Base-by-base conservation (phyloP, 1,140 invertebrate species). In the Drosophila oshimai region DNA sequence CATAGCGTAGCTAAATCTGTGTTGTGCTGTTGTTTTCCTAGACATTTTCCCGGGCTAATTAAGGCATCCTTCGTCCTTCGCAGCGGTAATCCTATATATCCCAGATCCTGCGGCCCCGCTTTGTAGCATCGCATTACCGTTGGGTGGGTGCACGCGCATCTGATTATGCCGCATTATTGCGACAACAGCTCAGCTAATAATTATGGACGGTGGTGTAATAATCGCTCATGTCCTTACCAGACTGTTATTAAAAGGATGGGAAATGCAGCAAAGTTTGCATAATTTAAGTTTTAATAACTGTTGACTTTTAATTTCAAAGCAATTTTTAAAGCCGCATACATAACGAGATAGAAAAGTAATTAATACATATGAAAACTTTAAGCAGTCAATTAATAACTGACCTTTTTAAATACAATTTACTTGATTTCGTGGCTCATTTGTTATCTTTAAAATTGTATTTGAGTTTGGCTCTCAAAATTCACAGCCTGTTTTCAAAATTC, bases 1-100 rank as follows among this genome's bases (percentile, higher is more conserved):
- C 22, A 73, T 80, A 33, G 49, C 29, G 17, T 42, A 31, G 37
- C 65, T 37, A 53, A 64, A 26, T 41, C 17, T 10, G 20, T 17
- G 18, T 9, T 45, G 12, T 12, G 2, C 10, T 49, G 36, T 24
- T 49, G 36, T 24, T 47, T 47, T 7, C n/a, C 24, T 24, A 15
- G 24, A 18, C 39, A 37, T 39, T 33, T 28, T 26, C 13, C 42
- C 10, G 47, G 39, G 46, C 61, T 50, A 64, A 67, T 57, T 44
- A 24, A 44, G 26, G n/a, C 13, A 17, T 15, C 24, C 20, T 17
- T 42, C 45, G 54, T 50, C 67, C 68, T 45, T 61, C 55, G 45
- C 6, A 29, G n/a, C 28, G 31, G 29, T 61, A 72, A 72, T 71
- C 68, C 54, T 72, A 70, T 50, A 57, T 42, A 58, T 62, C n/a